Percentiles rank a stretch among this genome's conserved stretches.
These are phyloP conservation scores for Ophioninae sp. DNA, from an alignment of 2,888 invertebrate genomes.

Conservation along the genomic window DNA sequence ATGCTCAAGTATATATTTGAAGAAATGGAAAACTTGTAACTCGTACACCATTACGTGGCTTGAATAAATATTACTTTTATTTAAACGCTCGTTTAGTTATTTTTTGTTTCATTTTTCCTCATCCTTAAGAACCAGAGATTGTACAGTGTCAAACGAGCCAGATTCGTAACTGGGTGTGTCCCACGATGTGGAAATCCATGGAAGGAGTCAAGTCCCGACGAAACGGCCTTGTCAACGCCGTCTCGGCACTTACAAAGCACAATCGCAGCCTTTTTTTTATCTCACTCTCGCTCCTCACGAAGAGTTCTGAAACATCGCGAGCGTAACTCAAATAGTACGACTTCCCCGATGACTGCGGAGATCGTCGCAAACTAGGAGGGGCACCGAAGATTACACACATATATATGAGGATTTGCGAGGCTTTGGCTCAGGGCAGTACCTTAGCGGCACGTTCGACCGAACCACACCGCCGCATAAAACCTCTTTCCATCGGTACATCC, in stretches of 20 bases:
- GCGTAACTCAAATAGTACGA: conserved; percentile 52
- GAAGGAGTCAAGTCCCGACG: conserved; percentile 61
- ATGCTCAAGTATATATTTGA: not conserved
- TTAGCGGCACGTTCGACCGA: conserved; percentile 49
- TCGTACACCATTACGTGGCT: conserved; percentile 4
- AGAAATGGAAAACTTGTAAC: conserved; percentile 8
- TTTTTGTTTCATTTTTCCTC: not conserved
- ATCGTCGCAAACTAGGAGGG: conserved; percentile 54
- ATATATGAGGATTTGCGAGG: conserved; percentile 59
- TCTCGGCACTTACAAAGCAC: conserved; percentile 35
- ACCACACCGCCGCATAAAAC: conserved; percentile 32
- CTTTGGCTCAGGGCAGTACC: conserved; percentile 58
- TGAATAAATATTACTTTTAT: conserved; percentile 26
- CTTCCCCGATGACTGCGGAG: conserved; percentile 53
- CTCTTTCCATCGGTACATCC: conserved; percentile 3
- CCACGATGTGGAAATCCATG: conserved; percentile 53
- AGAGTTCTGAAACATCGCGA: conserved; percentile 35
- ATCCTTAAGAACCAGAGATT: conserved; percentile 22
- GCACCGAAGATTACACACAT: conserved; percentile 54
- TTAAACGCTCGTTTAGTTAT: conserved; percentile 13
- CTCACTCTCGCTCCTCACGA: not conserved
- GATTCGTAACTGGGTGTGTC: conserved; percentile 64
- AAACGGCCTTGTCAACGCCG: conserved; percentile 71
- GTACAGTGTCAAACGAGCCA: conserved; percentile 22
- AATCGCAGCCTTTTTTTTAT: conserved; percentile 31